Conservation (phyloP, 2,797 vertebrate species). For the Syngnathus acus region DNA sequence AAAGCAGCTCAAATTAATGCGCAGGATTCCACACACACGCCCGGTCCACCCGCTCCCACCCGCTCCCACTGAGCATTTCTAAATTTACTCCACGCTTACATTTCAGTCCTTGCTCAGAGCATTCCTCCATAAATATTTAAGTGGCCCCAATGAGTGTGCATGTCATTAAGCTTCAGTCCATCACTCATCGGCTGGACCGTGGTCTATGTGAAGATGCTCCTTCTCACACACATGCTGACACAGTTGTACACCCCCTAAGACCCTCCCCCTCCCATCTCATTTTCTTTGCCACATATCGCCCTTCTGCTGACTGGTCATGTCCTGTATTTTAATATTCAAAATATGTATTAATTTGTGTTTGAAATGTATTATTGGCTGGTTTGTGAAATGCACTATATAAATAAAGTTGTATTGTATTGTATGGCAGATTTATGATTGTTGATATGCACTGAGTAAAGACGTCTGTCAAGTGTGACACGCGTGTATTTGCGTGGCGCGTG, state of each 20-base stretch:
- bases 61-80: conserved; percentile 45
- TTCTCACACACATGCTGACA: conserved; percentile 59
- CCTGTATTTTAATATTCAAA: too few relatives aligned
- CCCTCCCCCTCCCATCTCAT: conserved; percentile 19
- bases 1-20: background rate
- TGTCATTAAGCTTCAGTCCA: conserved; percentile 37
- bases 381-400: too few relatives aligned
- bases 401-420: too few relatives aligned
- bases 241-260: conserved; percentile 34
- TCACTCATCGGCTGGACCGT: conserved; percentile 44
- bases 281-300: conserved; percentile 15
- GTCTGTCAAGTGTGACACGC: background rate
- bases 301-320: conserved; percentile 35
- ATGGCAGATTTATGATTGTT: background rate
- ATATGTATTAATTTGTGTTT: background rate
- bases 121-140: conserved; percentile 9
- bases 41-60: background rate
- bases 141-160: conserved; percentile 19
- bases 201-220: conserved; percentile 58
- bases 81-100: conserved; percentile 69
- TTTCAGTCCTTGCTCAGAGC: conserved; percentile 51
- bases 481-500: background rate
- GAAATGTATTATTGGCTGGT: too few relatives aligned
- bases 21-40: conserved; percentile 20
- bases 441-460: background rate